Conservation (phyloP, 2,888 invertebrate genomes). For the Euphydryas editha region DNA sequence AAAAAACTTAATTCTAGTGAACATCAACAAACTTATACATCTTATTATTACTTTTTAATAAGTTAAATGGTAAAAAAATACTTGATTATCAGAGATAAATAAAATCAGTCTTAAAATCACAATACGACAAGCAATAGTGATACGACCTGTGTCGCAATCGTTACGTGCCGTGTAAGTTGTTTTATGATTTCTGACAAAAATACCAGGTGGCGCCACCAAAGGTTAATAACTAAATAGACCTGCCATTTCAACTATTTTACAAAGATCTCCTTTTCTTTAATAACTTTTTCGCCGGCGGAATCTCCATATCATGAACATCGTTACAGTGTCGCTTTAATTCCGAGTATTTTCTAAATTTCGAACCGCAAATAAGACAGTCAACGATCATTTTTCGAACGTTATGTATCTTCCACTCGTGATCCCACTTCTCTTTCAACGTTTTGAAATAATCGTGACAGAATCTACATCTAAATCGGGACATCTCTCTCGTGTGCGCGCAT, state of each 20-base stretch:
- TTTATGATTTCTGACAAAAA: constrained; percentile 10
- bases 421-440: constrained; percentile 74
- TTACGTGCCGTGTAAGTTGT: constrained; percentile 17
- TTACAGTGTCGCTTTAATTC: constrained; percentile 69
- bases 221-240: constrained; percentile 10
- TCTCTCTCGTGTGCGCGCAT: constrained; percentile 58
- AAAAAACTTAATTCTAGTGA: background rate
- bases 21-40: background rate
- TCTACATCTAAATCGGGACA: constrained; percentile 59
- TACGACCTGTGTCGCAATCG: background rate
- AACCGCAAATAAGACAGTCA: constrained; percentile 68
- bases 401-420: constrained; percentile 75
- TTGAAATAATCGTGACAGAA: constrained; percentile 64
- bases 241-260: constrained; percentile 26
- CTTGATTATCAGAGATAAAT: background rate
- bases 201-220: constrained; percentile 28
- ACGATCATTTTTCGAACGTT: constrained; percentile 71
- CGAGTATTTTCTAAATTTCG: constrained; percentile 72
- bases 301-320: constrained; percentile 55
- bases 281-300: constrained; percentile 63
- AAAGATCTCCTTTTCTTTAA: constrained; percentile 45
- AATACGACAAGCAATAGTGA: background rate
- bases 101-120: constrained; percentile 18
- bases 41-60: background rate
- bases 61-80: background rate